phyloP scores from a whole-genome alignment of 2,888 invertebrate genomes.

The Hemicrepidius hirtus region DNA sequence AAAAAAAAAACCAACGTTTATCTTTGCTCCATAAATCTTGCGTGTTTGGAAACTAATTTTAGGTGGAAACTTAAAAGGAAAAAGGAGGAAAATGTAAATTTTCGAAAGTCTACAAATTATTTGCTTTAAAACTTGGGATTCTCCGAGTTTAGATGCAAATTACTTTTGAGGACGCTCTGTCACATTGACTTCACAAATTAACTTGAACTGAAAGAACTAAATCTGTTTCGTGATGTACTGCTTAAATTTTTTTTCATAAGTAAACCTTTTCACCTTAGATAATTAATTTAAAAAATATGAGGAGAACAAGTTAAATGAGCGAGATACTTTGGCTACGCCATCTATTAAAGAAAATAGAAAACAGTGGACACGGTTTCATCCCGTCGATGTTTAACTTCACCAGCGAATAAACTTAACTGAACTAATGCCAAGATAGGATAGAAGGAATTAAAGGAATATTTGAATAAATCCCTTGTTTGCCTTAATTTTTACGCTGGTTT shows the following conservation, averaged over 20 bases:
- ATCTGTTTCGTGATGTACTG: not conserved
- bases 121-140: conserved; percentile 42
- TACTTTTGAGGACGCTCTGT: conserved; percentile 35
- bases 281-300: too few species aligned
- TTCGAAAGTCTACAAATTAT: conserved; percentile 46
- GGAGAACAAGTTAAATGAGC: too few species aligned
- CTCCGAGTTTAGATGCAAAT: conserved; percentile 42
- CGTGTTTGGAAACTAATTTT: conserved; percentile 41
- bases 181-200: conserved; percentile 33
- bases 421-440: too few species aligned
- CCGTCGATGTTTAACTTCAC: too few species aligned
- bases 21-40: conserved; percentile 40
- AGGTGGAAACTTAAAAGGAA: conserved; percentile 34
- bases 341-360: too few species aligned
- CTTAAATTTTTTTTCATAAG: not conserved
- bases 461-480: too few species aligned
- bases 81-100: conserved; percentile 43
- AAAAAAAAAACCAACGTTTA: conserved; percentile 19
- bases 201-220: conserved; percentile 25
- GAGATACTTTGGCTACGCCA: too few species aligned
- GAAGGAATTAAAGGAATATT: too few species aligned
- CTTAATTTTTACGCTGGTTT: too few species aligned
- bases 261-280: too few species aligned
- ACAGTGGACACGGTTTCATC: too few species aligned
- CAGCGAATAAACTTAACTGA: too few species aligned